Evolutionary conservation across 2,113 vertebrate genomes (phyloP), one percentile per base, ranked within the genome.

Genomic region (Tragulus kanchil): DNA sequence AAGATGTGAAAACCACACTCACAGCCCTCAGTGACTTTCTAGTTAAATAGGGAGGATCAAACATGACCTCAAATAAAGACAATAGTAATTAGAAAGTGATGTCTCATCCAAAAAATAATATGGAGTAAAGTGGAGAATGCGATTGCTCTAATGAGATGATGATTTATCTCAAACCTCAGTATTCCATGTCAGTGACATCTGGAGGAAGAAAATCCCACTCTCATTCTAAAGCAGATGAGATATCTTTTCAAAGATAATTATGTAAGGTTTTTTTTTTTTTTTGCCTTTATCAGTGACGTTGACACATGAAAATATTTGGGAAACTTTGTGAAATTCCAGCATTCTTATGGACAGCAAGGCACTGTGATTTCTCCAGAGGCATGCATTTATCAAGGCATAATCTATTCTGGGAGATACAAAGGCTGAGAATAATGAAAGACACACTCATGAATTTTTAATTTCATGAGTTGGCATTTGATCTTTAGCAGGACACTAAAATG

Each of bases 401-500:
- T 71, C 45, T 81, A 64, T 96, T 95, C 81, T 75, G 62, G 52
- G 48, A 64, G 62, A 95, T 42, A 83, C 19, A 54, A 21, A 94
- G 28, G 56, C 69, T 91, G 78, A 93, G 75, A 96, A 87, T 73
- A 96, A 93, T 71, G n/a, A 19, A n/a, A 93, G 58, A 84, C 50
- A 3, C 12, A 61, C 61, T 52, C 25, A 48, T 58, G 65, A 89
- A 93, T 58, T 97, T 95, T 89, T 94, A 97, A 96, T 89, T 84
- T 93, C 62, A 62, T 86, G 71, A 94, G 86, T 62, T 95, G 83
- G 62, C 73, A 81, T 91, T 95, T 94, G 93, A 95, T 87, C 81
- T 89, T 75, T 87, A 92, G 52, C 8, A 50, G 89, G 75, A 81
- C 54, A 56, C 36, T 84, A 84, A 96, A 36, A 96, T 97, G 94